Base-by-base conservation (phyloP, 2,888 invertebrate species). In the Acanthopleura granulata region DNA sequence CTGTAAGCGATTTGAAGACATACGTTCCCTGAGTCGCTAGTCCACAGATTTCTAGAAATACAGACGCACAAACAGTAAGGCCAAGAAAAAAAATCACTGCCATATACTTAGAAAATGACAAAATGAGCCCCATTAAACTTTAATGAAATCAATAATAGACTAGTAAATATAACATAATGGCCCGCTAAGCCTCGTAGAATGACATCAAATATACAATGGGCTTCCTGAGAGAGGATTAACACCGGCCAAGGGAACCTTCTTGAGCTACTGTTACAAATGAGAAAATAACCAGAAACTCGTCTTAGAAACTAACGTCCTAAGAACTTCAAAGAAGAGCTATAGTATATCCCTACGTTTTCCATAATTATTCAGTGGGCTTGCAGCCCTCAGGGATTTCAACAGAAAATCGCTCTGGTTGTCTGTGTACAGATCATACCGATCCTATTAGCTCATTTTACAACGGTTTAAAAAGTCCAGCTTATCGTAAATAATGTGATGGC, bases 81-180 rank as follows among this genome's bases (percentile, higher is more conserved):
- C 40, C 40, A 40, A 40, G 40, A 40, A 40, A 40, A 40, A 57
- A 18, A 3, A 22, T 9, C 57, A 57, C 4, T 57, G 57, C 57
- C 57, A 40, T 40, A 40, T 40, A 40, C 40, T 57, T 57, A n/a
- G 57, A 66, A 62, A 66, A 66, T 27, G 66, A 66, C 27, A 22
- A 22, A 66, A 66, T 16, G 29, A 27, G 25, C 66, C 25, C 25
- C 66, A 66, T 66, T 27, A 66, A 66, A 66, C 66, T 66, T 66
- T 22, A 27, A 66, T 66, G 29, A 6, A 66, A 66, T 66, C 66
- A 66, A 66, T 66, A 66, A 66, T 22, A 27, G 16, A 66, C 15
- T 15, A 66, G 66, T 66, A 66, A 66, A 66, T 66, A 66, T 66
- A 66, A 27, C 6, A 16, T 16, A 27, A 66, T 22, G 29, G 18